phyloP scores from a whole-genome alignment of 2,888 invertebrate genomes.

The Mylabris sibirica region DNA sequence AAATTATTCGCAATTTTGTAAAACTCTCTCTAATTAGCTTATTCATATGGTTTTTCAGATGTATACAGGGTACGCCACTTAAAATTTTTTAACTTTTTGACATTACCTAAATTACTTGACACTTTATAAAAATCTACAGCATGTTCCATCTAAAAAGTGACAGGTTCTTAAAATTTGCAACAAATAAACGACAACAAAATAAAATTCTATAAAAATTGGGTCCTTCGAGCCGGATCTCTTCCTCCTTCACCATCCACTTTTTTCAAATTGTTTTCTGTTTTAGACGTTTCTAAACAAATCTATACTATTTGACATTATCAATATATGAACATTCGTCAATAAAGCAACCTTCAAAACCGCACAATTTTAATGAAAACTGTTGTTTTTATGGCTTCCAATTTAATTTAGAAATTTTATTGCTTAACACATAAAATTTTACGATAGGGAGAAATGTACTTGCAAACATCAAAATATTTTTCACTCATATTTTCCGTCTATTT shows the following conservation, averaged over 20 bases:
- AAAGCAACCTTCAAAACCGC: constrained; percentile 3
- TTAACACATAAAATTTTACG: constrained; percentile 12
- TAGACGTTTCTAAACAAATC: neutral
- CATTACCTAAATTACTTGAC: too few species aligned
- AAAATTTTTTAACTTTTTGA: too few species aligned
- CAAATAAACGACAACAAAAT: too few species aligned
- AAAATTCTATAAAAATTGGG: neutral
- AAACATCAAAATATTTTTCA: constrained; percentile 8
- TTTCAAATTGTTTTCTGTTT: neutral
- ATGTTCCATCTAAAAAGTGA: too few species aligned
- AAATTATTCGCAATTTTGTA: too few species aligned
- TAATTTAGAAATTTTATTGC: constrained; percentile 13
- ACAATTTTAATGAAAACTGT: constrained; percentile 12
- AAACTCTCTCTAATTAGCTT: too few species aligned
- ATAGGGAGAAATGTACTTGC: constrained; percentile 4
- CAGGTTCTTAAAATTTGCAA: too few species aligned
- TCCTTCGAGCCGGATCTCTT: neutral
- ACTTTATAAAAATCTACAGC: too few species aligned
- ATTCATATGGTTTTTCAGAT: too few species aligned
- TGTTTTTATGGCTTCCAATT: constrained; percentile 11
- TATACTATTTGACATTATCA: neutral
- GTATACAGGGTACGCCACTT: too few species aligned
- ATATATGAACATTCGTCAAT: neutral
- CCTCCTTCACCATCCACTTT: neutral
- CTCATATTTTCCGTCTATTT: neutral